These are phyloP conservation scores for Corydoras sp. DNA, from an alignment of 2,113 vertebrate genomes.

Conservation along the genomic window DNA sequence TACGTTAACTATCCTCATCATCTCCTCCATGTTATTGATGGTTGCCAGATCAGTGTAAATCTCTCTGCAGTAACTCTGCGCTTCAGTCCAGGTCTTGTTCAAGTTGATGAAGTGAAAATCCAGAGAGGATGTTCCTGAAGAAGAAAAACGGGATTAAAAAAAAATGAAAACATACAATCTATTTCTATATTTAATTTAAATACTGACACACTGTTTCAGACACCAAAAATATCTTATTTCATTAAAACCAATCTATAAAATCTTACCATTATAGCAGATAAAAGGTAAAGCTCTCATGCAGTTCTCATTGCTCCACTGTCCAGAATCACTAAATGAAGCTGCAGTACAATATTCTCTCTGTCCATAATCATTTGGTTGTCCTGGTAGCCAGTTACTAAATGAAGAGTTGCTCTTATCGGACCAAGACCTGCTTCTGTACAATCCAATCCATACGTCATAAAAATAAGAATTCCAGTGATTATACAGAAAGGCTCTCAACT, in stretches of 20 bases:
- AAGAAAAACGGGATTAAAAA: background rate
- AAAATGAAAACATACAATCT: background rate
- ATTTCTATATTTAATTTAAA: no score
- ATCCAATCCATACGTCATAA: slow-evolving; percentile 21
- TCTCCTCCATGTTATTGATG: slow-evolving; percentile 29
- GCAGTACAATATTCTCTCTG: slow-evolving; percentile 14
- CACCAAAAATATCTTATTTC: no score
- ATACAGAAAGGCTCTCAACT: background rate
- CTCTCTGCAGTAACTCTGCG: slow-evolving; percentile 28
- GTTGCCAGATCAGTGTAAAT: slow-evolving; percentile 29
- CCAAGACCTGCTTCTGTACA: slow-evolving; percentile 36
- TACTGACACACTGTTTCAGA: no score
- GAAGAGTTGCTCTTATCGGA: slow-evolving; percentile 32
- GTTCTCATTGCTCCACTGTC: slow-evolving; percentile 7
- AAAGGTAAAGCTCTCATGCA: background rate
- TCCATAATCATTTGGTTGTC: slow-evolving; percentile 10
- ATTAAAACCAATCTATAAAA: no score
- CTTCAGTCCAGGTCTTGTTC: slow-evolving; percentile 16
- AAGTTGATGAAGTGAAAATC: slow-evolving; percentile 24
- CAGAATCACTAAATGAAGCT: slow-evolving; percentile 6
- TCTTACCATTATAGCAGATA: slow-evolving; percentile 20
- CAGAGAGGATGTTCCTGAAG: background rate
- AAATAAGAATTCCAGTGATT: background rate
- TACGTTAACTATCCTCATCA: background rate
- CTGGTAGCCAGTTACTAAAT: slow-evolving; percentile 17